phyloP scores from a whole-genome alignment of 2,797 vertebrate species.

The Danio albolineatus region DNA sequence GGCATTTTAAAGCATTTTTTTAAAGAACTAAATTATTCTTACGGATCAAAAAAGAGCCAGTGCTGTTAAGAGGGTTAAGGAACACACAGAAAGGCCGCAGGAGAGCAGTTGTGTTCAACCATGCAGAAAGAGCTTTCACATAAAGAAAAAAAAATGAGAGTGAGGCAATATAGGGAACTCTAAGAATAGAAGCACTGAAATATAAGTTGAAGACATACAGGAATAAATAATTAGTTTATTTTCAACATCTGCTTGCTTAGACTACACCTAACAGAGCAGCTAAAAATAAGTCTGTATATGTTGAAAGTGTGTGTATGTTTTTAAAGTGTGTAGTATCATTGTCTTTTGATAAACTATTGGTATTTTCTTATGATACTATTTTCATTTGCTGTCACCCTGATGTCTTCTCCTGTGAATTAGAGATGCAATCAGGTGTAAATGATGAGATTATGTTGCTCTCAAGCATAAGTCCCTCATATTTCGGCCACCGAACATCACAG shows the following conservation, averaged over 20 bases:
- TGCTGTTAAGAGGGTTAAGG: no score
- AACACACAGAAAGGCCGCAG: not conserved
- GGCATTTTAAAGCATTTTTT: no score
- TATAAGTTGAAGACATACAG: not conserved
- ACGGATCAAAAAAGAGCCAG: no score
- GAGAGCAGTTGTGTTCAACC: slow-evolving; percentile 1
- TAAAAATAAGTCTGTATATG: not conserved
- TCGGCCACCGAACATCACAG: not conserved
- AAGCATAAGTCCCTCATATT: not conserved
- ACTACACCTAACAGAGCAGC: not conserved
- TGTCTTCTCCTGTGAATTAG: slow-evolving; percentile 19
- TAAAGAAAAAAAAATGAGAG: not conserved
- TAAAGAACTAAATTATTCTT: no score
- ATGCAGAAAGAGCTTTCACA: not conserved
- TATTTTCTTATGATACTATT: not conserved
- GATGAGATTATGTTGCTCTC: not conserved
- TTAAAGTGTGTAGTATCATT: not conserved
- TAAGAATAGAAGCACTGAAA: slow-evolving; percentile 6
- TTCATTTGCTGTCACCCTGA: no score
- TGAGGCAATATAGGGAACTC: not conserved
- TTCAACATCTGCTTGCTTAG: not conserved
- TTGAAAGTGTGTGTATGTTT: not conserved
- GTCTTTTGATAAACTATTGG: not conserved
- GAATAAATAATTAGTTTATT: not conserved
- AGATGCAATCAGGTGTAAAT: slow-evolving; percentile 11